Conservation (phyloP, 30 jellyfish, hydroid and myxozoan genomes). For the Aurelia aurita complex sp. Pacific region DNA sequence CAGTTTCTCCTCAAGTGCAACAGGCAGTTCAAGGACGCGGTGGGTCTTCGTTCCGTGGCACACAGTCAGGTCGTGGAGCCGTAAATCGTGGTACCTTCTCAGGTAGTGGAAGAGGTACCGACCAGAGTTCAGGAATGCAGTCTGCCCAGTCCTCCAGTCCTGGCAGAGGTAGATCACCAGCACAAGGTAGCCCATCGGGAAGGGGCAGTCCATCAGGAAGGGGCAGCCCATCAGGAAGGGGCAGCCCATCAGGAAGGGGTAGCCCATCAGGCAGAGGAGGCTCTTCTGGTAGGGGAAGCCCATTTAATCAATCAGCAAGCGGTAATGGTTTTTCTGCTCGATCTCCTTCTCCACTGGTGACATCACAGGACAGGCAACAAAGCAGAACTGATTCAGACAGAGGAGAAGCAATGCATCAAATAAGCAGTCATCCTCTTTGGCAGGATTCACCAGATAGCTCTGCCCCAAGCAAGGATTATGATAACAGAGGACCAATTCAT, state of each 20-base stretch:
- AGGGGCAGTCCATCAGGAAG: constrained; percentile 2
- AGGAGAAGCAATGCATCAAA: not conserved
- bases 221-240: constrained; percentile 8
- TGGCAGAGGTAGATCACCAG: constrained; percentile 34
- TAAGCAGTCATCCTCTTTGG: no score
- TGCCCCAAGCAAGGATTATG: no score
- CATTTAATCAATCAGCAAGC: not conserved
- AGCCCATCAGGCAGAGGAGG: constrained; percentile 48
- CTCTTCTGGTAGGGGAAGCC: constrained; percentile 31
- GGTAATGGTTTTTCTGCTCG: no score
- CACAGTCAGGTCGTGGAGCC: no score
- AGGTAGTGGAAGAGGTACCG: not conserved
- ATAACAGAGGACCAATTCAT: no score
- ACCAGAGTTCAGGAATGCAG: not conserved
- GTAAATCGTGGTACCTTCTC: not conserved
- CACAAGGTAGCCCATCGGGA: constrained; percentile 3
- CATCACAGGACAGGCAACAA: not conserved
- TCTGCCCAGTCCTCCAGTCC: not conserved
- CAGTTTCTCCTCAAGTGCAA: not conserved
- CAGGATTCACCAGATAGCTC: not conserved
- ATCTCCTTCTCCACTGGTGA: not conserved
- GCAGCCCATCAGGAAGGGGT: constrained; percentile 5
- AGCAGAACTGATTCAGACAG: not conserved
- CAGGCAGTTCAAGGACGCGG: not conserved
- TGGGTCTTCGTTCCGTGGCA: not conserved